phyloP scores from a whole-genome alignment of 37 sponge, comb jelly and placozoan genomes.

The Aplysina aerophoba region DNA sequence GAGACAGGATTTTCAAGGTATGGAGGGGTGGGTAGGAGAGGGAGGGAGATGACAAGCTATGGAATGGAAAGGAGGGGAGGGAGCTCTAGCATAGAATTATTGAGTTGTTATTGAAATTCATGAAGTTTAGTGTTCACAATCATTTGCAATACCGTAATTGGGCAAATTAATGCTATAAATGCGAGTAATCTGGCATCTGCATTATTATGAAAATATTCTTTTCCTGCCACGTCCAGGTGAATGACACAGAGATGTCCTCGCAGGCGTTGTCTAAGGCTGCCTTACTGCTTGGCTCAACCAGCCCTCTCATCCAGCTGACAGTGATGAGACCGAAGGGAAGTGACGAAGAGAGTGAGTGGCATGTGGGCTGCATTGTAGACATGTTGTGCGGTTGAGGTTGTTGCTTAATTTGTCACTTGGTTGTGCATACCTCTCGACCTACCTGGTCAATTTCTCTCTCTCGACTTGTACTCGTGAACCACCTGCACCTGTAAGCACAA shows the following conservation, averaged over 20 bases:
- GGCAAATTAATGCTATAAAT: no score
- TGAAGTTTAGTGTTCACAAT: no score
- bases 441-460: neutral
- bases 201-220: no score
- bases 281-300: constrained; percentile 52
- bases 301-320: constrained; percentile 59
- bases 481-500: no score
- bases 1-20: constrained; percentile 64
- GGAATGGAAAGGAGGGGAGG: no score
- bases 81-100: no score
- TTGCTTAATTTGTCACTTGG: neutral
- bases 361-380: neutral
- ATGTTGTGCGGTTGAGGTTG: neutral
- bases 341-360: constrained; percentile 22
- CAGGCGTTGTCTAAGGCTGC: constrained; percentile 52
- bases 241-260: constrained; percentile 52
- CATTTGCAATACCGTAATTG: no score
- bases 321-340: constrained; percentile 50
- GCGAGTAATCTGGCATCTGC: no score
- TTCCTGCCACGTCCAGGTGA: constrained; percentile 55
- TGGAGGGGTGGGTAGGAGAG: neutral
- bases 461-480: no score
- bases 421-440: neutral
- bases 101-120: no score
- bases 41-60: no score